These are phyloP conservation scores for Cydia pomonella DNA, from an alignment of 1,140 invertebrate species.

Conservation along the genomic window DNA sequence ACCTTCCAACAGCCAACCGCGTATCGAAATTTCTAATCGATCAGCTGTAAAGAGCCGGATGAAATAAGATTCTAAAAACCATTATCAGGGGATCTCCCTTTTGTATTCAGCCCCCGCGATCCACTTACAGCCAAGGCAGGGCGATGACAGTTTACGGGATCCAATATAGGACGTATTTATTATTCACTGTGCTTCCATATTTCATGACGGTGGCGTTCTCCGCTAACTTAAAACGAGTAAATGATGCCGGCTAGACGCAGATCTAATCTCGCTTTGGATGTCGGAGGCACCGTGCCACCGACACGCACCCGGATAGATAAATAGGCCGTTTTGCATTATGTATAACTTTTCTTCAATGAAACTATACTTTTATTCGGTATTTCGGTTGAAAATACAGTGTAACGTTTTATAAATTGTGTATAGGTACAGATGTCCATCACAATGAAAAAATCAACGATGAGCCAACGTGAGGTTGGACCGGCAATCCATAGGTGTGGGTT, in stretches of 20 bases:
- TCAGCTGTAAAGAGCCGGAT: conserved; percentile 44
- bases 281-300: conserved; percentile 15
- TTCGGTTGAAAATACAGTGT: background rate
- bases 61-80: conserved; percentile 46
- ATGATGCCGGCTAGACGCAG: conserved; percentile 42
- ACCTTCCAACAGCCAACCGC: conserved; percentile 5
- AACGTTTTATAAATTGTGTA: too few relatives aligned
- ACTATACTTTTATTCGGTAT: background rate
- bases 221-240: conserved; percentile 54
- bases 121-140: conserved; percentile 47
- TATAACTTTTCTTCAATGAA: conserved; percentile 10
- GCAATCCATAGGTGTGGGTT: too few relatives aligned
- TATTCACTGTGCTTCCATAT: conserved; percentile 57
- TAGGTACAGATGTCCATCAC: too few relatives aligned
- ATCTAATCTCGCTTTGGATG: conserved; percentile 12
- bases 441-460: too few relatives aligned
- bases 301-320: conserved; percentile 17
- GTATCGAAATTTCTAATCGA: conserved; percentile 40
- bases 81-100: conserved; percentile 45
- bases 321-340: background rate
- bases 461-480: too few relatives aligned
- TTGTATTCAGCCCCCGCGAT: conserved; percentile 46
- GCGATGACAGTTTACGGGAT: conserved; percentile 50
- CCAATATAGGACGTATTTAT: conserved; percentile 57
- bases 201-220: conserved; percentile 50